Evolutionary conservation across 1,140 invertebrate genomes (phyloP).

Genomic region (Papilio aristodemus): DNA sequence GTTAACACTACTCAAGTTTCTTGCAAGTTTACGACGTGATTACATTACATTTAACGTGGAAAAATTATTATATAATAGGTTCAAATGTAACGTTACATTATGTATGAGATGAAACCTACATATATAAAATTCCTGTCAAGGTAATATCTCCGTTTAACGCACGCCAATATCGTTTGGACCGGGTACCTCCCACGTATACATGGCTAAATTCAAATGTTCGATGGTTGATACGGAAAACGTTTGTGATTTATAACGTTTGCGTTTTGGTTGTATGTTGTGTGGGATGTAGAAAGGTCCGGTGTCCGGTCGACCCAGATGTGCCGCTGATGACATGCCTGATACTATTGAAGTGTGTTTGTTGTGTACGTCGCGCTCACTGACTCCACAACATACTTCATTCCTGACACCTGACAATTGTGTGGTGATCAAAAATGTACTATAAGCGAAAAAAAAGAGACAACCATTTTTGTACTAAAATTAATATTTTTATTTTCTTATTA

Average conservation of each 20-base stretch:
- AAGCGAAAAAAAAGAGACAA: background rate
- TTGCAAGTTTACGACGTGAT: too few species aligned
- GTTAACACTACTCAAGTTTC: conserved; percentile 7
- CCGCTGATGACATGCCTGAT: conserved; percentile 63
- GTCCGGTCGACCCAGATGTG: conserved; percentile 71
- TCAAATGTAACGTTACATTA: background rate
- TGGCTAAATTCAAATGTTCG: conserved; percentile 48
- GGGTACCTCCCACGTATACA: conserved; percentile 45
- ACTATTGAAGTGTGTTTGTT: conserved; percentile 61
- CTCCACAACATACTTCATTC: conserved; percentile 40
- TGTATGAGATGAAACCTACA: conserved; percentile 17
- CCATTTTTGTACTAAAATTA: too few species aligned
- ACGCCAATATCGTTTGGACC: conserved; percentile 21
- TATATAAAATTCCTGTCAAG: conserved; percentile 31
- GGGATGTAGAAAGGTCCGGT: conserved; percentile 61
- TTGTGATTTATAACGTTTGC: conserved; percentile 49
- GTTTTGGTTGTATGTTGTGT: conserved; percentile 53
- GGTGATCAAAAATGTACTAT: background rate
- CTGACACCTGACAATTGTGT: conserved; percentile 15
- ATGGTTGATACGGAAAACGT: conserved; percentile 37
- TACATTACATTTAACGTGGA: too few species aligned
- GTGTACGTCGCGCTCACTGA: conserved; percentile 50
- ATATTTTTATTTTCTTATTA: too few species aligned
- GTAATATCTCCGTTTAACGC: background rate
- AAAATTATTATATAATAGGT: too few species aligned